Conservation (phyloP, 2,888 invertebrate genomes). For the Pandemis cinnamomeana region DNA sequence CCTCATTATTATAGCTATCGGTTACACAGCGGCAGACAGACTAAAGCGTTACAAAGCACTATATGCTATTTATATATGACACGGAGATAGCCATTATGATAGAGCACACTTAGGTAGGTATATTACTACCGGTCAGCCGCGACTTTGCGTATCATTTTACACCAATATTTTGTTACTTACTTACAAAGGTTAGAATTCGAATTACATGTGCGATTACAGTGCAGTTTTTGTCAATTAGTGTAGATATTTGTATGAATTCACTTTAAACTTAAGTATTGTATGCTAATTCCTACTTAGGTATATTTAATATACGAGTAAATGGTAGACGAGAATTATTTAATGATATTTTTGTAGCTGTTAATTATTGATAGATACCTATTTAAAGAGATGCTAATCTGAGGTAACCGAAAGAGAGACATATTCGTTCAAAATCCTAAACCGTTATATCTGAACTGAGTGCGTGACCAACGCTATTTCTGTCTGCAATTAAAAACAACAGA, state of each 20-base stretch:
- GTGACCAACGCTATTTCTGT: too few relatives aligned
- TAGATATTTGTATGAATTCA: neutral
- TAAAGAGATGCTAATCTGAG: too few relatives aligned
- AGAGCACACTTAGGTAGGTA: neutral
- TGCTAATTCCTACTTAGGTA: neutral
- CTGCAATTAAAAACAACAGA: too few relatives aligned
- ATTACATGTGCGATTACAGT: neutral
- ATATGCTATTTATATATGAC: constrained; percentile 21
- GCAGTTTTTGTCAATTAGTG: neutral
- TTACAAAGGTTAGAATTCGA: neutral
- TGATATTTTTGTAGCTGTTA: too few relatives aligned
- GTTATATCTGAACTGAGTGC: too few relatives aligned
- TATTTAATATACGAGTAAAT: too few relatives aligned
- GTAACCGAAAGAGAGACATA: too few relatives aligned
- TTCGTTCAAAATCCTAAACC: too few relatives aligned
- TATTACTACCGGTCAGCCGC: neutral
- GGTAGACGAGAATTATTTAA: neutral
- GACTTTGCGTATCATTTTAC: neutral
- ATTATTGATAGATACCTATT: too few relatives aligned
- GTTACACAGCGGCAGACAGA: constrained; percentile 11
- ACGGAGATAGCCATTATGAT: constrained; percentile 7
- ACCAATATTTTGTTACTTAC: neutral
- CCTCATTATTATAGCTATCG: constrained; percentile 24
- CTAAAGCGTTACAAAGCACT: constrained; percentile 1
- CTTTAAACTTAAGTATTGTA: neutral